Percentiles rank a stretch among this genome's conserved stretches.
These are phyloP conservation scores for Trichogramma dendrolimi DNA, from an alignment of 2,888 invertebrate genomes.

Conservation along the genomic window DNA sequence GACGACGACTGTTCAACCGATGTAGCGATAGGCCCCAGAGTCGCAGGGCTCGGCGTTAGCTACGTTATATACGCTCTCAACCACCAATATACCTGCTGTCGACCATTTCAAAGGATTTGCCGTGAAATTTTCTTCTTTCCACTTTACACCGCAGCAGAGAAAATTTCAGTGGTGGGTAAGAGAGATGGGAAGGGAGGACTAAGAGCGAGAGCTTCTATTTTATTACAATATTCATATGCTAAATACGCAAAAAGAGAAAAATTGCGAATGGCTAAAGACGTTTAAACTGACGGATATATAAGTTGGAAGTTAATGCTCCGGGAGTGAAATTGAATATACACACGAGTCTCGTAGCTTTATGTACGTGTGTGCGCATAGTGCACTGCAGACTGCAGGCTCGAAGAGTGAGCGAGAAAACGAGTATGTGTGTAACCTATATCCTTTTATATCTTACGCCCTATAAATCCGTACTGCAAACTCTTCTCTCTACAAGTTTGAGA, in stretches of 20 bases:
- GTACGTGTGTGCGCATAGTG: conserved; percentile 18
- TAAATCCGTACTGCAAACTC: background rate
- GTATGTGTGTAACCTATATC: conserved; percentile 1
- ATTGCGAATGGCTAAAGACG: too few relatives aligned
- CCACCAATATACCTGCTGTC: background rate
- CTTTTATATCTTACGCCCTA: background rate
- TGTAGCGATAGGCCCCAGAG: too few relatives aligned
- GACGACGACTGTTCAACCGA: too few relatives aligned
- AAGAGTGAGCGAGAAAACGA: conserved; percentile 16
- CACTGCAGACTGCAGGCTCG: conserved; percentile 17
- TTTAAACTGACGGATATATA: too few relatives aligned
- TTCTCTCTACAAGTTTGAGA: background rate
- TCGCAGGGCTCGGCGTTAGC: background rate
- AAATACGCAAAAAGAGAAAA: too few relatives aligned
- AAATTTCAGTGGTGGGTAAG: too few relatives aligned
- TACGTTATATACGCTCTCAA: background rate
- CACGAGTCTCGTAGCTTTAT: conserved; percentile 17
- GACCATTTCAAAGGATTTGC: background rate
- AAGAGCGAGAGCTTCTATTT: too few relatives aligned
- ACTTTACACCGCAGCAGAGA: too few relatives aligned
- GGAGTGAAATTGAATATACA: conserved; percentile 6
- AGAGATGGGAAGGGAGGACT: too few relatives aligned
- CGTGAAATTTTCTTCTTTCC: too few relatives aligned
- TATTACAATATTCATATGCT: too few relatives aligned
- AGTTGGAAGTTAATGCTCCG: too few relatives aligned